Base-by-base conservation (phyloP, 92 coral and sea anemone species). In the Zoanthus gigantus region DNA sequence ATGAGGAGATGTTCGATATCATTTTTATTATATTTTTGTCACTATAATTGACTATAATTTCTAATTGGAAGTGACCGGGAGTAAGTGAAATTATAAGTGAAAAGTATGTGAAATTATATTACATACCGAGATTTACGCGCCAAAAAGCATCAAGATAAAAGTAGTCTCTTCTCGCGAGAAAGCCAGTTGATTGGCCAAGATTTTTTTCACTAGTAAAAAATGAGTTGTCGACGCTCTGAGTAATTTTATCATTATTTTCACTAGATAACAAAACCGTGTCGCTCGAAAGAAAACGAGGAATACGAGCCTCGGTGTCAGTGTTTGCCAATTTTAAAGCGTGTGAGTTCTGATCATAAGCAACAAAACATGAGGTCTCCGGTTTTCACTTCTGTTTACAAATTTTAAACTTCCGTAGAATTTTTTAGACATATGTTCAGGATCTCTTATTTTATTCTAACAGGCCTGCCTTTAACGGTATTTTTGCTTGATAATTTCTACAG, bases 381-480 rank as follows among this genome's bases (percentile, higher is more conserved):
- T 80, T 37, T n/a, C 85, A 52, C 74, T 68, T 80, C 85, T 87
- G 76, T 61, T 87, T 50, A 79, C 90, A 17, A 87, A 85, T 56
- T 78, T 79, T 66, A 86, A 87, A 74, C 74, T 69, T 69, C 74
- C 23, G 47, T 69, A 69, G 74, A 69, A 69, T 11, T 69, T 28
- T 69, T 69, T 69, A 6, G 74, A 29, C 74, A 69, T 69, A 69
- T 69, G 28, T 69, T 69, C 42, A 69, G 74, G 74, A 69, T 69
- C 9, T 69, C 74, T 28, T 23, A 37, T 37, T 37, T 37, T 37
- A 37, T 2, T 37, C 42, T 37, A 37, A 37, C 42, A 37, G 42
- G 1, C 0, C 30, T 69, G 60, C 60, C 60, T 76, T 76, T 37
- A 75, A 76, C 66, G 76, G 83, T 83, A 75, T 86, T 86, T 86